Base-by-base conservation (phyloP, 2,888 invertebrate species). In the Lagria hirta region DNA sequence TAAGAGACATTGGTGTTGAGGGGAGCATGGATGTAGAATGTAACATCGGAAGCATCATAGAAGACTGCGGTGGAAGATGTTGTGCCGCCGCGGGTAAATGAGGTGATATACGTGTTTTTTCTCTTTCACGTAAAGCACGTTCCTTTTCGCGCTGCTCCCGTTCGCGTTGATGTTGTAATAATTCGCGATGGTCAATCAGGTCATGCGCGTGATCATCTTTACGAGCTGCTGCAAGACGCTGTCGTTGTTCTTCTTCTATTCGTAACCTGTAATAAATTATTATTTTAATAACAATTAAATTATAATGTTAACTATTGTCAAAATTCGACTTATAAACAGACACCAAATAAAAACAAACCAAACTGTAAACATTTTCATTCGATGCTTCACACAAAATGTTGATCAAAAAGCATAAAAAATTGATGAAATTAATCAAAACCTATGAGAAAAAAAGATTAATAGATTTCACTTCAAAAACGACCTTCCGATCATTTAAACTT, bases 211-310 rank as follows among this genome's bases (percentile, higher is more conserved):
- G 76, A 60, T 78, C 77, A 43, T 77, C 72, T 61, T 79, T 74
- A 32, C 75, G 68, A 43, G 51, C 13, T 7, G 57, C 52, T 7
- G 52, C 55, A 55, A 81, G 71, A 38, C 82, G 73, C 45, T 79
- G 76, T 43, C 83, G 71, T 58, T 84, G 83, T 60, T 83, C 83
- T 62, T 84, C 84, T 67, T 84, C 85, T 52, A 84, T 67, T 69
- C 85, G 85, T 60, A 84, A 69, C 58, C 83, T 80, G 58, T 27
- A 67, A 58, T n/a, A n/a, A n/a, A n/a, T n/a, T n/a, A n/a, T n/a
- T n/a, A n/a, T n/a, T n/a, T n/a, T n/a, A n/a, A n/a, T n/a, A n/a
- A n/a, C n/a, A n/a, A n/a, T n/a, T n/a, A n/a, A n/a, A n/a, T n/a
- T n/a, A n/a, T n/a, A n/a, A n/a, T n/a, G n/a, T n/a, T n/a, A n/a